These are phyloP conservation scores for Ictalurus punctatus DNA, from an alignment of 2,113 vertebrate species.

Conservation along the genomic window DNA sequence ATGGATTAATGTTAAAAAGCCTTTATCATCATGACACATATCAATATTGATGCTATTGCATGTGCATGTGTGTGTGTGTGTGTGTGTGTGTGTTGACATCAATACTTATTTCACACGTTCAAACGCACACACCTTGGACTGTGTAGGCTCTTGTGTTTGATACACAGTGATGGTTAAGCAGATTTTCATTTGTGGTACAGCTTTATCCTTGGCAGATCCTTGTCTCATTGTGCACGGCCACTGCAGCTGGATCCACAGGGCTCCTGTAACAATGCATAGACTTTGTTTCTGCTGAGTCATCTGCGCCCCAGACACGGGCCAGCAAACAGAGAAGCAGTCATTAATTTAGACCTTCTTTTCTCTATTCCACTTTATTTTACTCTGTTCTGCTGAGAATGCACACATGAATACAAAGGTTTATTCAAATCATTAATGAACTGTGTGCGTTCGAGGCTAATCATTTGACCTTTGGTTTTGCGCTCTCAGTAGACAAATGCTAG, in stretches of 20 bases:
- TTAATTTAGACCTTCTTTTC: conserved; percentile 72
- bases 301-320: conserved; percentile 65
- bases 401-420: conserved; percentile 69
- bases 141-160: neutral
- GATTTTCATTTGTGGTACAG: conserved; percentile 27
- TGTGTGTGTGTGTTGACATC: neutral
- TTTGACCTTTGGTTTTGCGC: conserved; percentile 74
- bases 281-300: conserved; percentile 66
- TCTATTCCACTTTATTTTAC: conserved; percentile 67
- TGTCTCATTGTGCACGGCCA: conserved; percentile 46
- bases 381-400: conserved; percentile 72
- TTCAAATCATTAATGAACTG: conserved; percentile 69
- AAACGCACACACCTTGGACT: conserved; percentile 6
- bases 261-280: conserved; percentile 50
- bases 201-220: conserved; percentile 40
- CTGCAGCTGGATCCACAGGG: conserved; percentile 51
- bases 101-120: conserved; percentile 5
- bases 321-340: conserved; percentile 67
- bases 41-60: conserved; percentile 1
- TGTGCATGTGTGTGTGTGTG: neutral
- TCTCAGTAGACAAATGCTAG: conserved; percentile 53
- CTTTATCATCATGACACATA: neutral
- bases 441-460: conserved; percentile 69
- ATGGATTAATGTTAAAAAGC: neutral
- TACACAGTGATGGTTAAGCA: conserved; percentile 18